Evolutionary conservation across 2,888 invertebrate species (phyloP), one percentile per base, ranked within the genome.

Genomic region (Pachycephus smyrnensis): DNA sequence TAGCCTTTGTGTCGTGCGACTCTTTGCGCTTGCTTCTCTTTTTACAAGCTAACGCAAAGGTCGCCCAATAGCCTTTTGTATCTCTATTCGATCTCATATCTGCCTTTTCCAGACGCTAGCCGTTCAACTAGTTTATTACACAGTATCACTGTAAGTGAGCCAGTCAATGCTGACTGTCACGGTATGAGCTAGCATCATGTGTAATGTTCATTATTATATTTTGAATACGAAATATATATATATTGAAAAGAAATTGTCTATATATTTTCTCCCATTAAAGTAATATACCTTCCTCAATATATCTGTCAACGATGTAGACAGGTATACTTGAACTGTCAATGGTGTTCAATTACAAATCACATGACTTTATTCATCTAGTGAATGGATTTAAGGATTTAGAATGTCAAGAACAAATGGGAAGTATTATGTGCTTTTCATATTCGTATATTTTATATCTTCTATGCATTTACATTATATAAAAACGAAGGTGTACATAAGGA

Each of bases 141-240:
- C 86, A 84, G 87, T 88, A 88, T 86, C 86, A 88, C 85, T 88
- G 87, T 87, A 86, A 88, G 87, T 86, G 55, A 55, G 86, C 85
- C 87, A 85, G 87, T 86, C 85, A 85, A 86, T 73, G 84, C 84
- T 84, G 86, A 88, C 87, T 87, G 86, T 84, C 84, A 84, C 84
- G 82, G 87, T 88, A 88, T 86, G 87, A 89, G 87, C 89, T 88
- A 89, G 88, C 88, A 89, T 88, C 89, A 88, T 89, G 89, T 90
- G 89, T 90, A 90, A 90, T 89, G 89, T 91, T 91, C 86, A 90
- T 89, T 88, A 90, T 90, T 91, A 90, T 91, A 91, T 91, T 91
- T 91, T 91, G 90, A 91, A 91, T 91, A 90, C 89, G 87, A 90
- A 91, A 90, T 91, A 90, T 88, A 89, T 55, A 55, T 88, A 89